A percentile compares a stretch with the other conserved stretches of the same genome.
phyloP scores from a whole-genome alignment of 2,797 vertebrate species.

The Hemibagrus guttatus region DNA sequence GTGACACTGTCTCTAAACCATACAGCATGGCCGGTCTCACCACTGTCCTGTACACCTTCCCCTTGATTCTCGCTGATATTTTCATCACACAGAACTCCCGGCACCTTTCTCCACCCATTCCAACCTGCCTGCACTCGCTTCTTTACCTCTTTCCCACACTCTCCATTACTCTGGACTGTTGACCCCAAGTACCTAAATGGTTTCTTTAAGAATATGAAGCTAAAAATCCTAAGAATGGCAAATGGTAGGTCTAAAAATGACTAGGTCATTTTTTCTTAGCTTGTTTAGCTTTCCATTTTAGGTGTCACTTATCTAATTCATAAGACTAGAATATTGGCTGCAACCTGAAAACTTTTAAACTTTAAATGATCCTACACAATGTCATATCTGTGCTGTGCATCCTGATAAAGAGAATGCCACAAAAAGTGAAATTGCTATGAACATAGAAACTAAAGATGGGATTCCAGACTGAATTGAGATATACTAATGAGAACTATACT shows the following conservation, averaged over 20 bases:
- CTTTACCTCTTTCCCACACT: too few species aligned
- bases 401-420: background rate
- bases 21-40: too few species aligned
- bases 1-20: too few species aligned
- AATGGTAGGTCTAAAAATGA: too few species aligned
- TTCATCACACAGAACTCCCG: too few species aligned
- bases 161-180: too few species aligned
- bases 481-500: background rate
- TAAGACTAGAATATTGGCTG: background rate
- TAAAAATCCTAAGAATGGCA: background rate
- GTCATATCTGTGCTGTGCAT: background rate
- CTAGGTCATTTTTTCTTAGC: background rate
- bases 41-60: too few species aligned
- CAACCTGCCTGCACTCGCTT: too few species aligned
- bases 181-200: too few species aligned
- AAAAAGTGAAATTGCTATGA: background rate
- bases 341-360: background rate
- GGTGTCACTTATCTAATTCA: background rate
- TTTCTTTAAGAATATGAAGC: background rate
- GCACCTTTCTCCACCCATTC: too few species aligned
- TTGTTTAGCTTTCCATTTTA: background rate
- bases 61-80: too few species aligned
- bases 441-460: background rate
- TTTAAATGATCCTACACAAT: background rate
- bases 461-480: background rate